Conservation (phyloP, 2,113 vertebrate genomes). For the Poeciliopsis occidentalis region DNA sequence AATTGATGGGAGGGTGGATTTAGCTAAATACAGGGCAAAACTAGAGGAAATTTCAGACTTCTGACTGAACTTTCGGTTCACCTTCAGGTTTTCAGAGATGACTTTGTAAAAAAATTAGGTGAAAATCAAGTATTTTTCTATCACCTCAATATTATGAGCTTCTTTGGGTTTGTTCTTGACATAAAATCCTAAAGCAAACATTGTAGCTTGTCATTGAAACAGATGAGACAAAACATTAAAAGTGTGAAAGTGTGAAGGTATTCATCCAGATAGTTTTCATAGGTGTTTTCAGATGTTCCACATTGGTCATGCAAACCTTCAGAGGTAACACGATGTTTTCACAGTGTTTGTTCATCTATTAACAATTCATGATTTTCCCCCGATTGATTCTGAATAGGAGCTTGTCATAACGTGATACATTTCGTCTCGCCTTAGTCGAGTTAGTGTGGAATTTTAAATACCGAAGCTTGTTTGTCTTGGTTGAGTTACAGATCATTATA, state of each 20-base stretch:
- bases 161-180: neutral
- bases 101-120: no score
- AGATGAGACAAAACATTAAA: neutral
- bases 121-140: neutral
- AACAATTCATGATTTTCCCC: neutral
- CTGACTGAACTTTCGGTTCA: no score
- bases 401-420: conserved; percentile 38
- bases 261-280: neutral
- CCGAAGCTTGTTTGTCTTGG: conserved; percentile 57
- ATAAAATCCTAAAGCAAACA: neutral
- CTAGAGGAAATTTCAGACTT: neutral
- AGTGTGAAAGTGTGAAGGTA: neutral
- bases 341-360: neutral
- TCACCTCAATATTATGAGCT: neutral
- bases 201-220: neutral
- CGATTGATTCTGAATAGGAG: conserved; percentile 26
- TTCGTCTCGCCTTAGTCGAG: conserved; percentile 49
- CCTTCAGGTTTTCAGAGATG: no score
- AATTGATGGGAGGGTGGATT: neutral
- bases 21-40: neutral
- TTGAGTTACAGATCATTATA: conserved; percentile 56
- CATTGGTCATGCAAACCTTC: neutral
- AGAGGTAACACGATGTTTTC: neutral
- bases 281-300: neutral
- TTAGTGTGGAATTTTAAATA: no score